Evolutionary conservation across 2,888 invertebrate genomes (phyloP).

Genomic region (Steromphala cineraria): DNA sequence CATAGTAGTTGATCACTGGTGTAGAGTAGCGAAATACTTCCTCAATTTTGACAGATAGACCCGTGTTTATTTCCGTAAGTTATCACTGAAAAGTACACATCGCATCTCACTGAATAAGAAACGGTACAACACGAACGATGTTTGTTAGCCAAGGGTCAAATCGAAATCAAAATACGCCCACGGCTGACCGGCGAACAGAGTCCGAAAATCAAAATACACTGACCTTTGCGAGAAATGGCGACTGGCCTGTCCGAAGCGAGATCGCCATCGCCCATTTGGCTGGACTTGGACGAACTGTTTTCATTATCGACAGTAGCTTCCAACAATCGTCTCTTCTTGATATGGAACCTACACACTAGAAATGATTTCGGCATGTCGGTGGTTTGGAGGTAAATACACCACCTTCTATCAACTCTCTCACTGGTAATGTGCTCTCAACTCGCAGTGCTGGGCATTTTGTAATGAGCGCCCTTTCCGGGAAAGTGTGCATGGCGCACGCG

Average conservation of each 20-base stretch:
- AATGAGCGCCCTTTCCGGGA: conserved; percentile 24
- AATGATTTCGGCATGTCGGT: conserved; percentile 39
- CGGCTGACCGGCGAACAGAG: background rate
- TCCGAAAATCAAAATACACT: background rate
- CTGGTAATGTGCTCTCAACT: background rate
- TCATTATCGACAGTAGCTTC: background rate
- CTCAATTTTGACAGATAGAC: too few species aligned
- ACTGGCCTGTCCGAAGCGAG: background rate
- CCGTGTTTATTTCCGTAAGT: too few species aligned
- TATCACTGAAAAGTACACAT: too few species aligned
- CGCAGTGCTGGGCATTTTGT: conserved; percentile 20
- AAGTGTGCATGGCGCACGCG: conserved; percentile 21
- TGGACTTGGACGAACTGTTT: background rate
- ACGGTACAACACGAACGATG: too few species aligned
- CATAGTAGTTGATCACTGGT: too few species aligned
- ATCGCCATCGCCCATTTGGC: background rate
- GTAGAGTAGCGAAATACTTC: too few species aligned
- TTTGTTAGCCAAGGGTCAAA: too few species aligned
- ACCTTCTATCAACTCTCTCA: background rate
- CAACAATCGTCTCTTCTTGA: conserved; percentile 20
- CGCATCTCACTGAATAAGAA: too few species aligned
- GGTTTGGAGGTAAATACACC: background rate
- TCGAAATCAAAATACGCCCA: background rate
- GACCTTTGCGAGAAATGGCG: conserved; percentile 7
- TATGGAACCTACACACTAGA: conserved; percentile 28